These are phyloP conservation scores for Buathra laborator DNA, from an alignment of 2,888 invertebrate species.

Conservation along the genomic window DNA sequence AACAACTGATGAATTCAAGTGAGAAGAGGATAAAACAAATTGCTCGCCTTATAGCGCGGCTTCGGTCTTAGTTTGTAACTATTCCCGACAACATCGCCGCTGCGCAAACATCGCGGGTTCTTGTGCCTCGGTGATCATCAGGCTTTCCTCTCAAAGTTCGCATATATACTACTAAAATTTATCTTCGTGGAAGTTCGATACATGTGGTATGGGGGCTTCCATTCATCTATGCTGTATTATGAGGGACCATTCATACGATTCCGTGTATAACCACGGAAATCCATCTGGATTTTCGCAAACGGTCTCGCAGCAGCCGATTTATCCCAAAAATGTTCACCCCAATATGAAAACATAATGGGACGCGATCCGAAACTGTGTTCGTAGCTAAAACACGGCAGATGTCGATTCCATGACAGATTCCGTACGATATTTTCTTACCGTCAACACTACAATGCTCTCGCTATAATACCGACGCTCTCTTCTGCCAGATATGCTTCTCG, in stretches of 20 bases:
- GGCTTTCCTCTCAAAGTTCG: not conserved
- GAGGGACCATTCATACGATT: conserved; percentile 28
- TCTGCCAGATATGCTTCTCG: conserved; percentile 19
- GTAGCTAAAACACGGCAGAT: conserved; percentile 53
- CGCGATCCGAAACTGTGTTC: conserved; percentile 24
- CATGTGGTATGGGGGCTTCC: not conserved
- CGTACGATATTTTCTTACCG: conserved; percentile 34
- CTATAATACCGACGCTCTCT: conserved; percentile 45
- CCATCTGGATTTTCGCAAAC: conserved; percentile 57
- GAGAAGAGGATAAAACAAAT: not conserved
- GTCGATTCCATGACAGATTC: conserved; percentile 64
- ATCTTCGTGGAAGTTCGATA: not conserved
- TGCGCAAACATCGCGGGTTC: not conserved
- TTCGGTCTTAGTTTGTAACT: not conserved
- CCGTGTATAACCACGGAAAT: conserved; percentile 45
- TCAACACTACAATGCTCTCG: not conserved
- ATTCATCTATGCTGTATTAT: conserved; percentile 13
- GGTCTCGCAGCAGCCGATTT: not conserved
- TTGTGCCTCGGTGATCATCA: not conserved
- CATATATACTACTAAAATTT: not conserved
- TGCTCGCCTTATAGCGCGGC: not conserved
- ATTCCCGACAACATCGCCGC: not conserved
- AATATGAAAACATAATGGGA: conserved; percentile 16
- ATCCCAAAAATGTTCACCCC: conserved; percentile 41
- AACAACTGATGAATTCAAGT: not conserved